Evolutionary conservation across 2,797 vertebrate species (phyloP), one percentile per base, ranked within the genome.

Genomic region (Paramormyrops hopkinsi): DNA sequence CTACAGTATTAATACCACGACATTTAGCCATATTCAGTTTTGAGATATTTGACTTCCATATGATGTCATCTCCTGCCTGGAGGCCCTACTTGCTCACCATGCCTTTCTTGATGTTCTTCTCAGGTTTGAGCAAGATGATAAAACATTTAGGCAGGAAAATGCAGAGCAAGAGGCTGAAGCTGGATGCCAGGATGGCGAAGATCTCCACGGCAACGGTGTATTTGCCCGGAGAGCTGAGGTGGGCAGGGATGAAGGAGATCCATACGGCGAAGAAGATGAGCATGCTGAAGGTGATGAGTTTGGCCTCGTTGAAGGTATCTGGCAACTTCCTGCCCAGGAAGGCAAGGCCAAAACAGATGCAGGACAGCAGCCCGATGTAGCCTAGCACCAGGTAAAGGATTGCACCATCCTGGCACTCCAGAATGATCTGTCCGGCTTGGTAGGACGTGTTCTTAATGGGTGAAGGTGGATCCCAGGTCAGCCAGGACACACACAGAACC

Each of bases 111-210:
- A 91, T 91, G 84, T 96, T 96, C 46, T 89, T 93, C 62, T 96
- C 94, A 65, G 95, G 95, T 14, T 7, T 92, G 22, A 96, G 29
- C 88, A 96, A 90, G 89, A 96, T 95, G 0, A 96, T 95, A 29
- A 94, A 96, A 93, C 95, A 96, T 94, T 96, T 96, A 2, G 95
- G 95, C 0, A 92, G 89, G 94, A 96, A 96, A 53, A 96, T 96
- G 59, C 94, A 96, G 0, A 96, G 29, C 85, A 96, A 90, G 4
- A 96, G 91, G 4, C 96, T 95, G 91, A 95, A 96, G 92, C 94
- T 94, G 3, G 95, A 96, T n/a, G 94, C 94, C 89, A 96, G 90
- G 46, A 95, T 96, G 44, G 95, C 95, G 92, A 96, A 96, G 65
- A 96, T 93, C 92, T 96, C 96, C 41, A 96, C 95, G 19, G 95